Percentiles rank a stretch among this genome's conserved stretches.
Conservation (phyloP, 2,888 invertebrate species). For the Pegoplata infirma region DNA sequence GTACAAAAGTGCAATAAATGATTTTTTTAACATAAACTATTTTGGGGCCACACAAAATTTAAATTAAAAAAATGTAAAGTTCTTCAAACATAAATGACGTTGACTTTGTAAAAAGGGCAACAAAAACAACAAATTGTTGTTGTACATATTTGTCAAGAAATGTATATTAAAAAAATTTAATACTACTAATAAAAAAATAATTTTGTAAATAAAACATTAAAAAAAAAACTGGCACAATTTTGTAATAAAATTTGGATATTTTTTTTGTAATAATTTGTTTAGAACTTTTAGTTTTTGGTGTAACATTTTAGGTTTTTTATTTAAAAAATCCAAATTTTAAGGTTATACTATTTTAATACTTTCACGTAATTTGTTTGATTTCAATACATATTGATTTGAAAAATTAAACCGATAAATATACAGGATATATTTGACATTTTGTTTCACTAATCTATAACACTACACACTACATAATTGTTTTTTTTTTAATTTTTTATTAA, state of each 20-base stretch:
- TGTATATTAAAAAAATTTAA: background rate
- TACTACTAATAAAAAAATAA: background rate
- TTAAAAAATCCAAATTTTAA: conserved; percentile 4
- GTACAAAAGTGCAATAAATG: conserved; percentile 22
- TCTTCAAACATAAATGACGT: conserved; percentile 38
- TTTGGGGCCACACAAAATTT: conserved; percentile 21
- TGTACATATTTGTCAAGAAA: conserved; percentile 14
- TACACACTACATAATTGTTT: conserved; percentile 34
- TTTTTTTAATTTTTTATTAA: background rate
- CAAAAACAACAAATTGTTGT: background rate
- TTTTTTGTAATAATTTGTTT: conserved; percentile 15
- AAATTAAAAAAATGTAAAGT: conserved; percentile 30
- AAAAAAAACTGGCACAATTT: conserved; percentile 2
- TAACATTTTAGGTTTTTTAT: no score
- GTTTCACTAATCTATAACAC: conserved; percentile 37
- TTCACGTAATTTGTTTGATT: conserved; percentile 42
- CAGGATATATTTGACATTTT: conserved; percentile 8
- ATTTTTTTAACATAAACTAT: conserved; percentile 12
- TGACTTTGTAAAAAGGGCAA: conserved; percentile 58
- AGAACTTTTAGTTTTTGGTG: no score
- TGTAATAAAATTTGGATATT: conserved; percentile 1
- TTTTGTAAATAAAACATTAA: background rate
- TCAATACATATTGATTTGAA: background rate
- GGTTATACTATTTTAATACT: conserved; percentile 38
- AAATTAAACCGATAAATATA: background rate